Evolutionary conservation across 1,140 invertebrate genomes (phyloP).

Genomic region (Hylaeus anthracinus): DNA sequence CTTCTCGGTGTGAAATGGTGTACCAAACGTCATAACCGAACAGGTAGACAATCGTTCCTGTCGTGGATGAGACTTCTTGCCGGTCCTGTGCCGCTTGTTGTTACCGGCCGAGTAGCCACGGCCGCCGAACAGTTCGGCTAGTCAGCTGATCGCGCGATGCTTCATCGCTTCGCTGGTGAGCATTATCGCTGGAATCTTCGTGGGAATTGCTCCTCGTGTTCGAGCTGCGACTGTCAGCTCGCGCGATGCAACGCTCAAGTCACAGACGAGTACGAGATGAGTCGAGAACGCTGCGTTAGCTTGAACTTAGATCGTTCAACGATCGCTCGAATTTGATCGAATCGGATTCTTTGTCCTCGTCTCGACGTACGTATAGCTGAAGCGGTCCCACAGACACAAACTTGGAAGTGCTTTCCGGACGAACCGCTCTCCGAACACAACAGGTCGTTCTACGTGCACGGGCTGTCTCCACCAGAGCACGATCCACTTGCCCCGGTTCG

Average conservation of each 20-base stretch:
- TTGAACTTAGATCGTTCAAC: neutral
- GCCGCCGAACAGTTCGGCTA: conserved; percentile 69
- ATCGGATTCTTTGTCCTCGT: neutral
- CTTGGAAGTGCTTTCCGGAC: neutral
- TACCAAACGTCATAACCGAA: conserved; percentile 74
- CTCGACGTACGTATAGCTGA: neutral
- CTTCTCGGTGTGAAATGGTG: conserved; percentile 71
- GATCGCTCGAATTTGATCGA: neutral
- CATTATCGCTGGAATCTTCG: conserved; percentile 61
- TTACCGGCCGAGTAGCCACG: conserved; percentile 39
- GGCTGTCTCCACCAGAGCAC: neutral
- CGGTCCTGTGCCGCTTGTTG: conserved; percentile 27
- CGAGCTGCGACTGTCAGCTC: neutral
- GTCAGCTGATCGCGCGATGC: conserved; percentile 72
- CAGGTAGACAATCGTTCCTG: conserved; percentile 48
- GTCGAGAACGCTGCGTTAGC: neutral
- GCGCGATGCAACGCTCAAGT: no score
- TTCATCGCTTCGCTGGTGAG: conserved; percentile 68
- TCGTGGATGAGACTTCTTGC: conserved; percentile 4
- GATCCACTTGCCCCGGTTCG: neutral
- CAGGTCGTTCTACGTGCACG: neutral
- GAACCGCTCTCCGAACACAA: neutral
- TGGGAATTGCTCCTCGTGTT: neutral
- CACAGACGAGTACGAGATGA: neutral
- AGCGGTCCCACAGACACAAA: neutral